Base-by-base conservation (phyloP, 2,888 invertebrate genomes). In the Bhutanitis thaidina region DNA sequence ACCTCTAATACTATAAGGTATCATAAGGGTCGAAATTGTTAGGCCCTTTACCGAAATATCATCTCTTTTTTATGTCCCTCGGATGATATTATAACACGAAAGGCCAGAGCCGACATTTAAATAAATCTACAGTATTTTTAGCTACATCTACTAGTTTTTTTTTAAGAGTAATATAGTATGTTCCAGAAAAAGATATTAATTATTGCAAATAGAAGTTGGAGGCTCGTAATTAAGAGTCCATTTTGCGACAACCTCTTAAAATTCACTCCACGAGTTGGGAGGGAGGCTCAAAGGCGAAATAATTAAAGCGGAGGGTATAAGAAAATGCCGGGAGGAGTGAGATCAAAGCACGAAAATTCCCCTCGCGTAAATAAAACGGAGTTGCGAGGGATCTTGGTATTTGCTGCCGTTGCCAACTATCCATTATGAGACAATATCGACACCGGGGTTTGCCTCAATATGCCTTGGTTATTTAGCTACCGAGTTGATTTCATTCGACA, bases 241-340 rank as follows among this genome's bases (percentile, higher is more conserved):
- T 88, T 87, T 85, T 77, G 80, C 70, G 79, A 80, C 79, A 79
- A 75, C 71, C 82, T 85, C 81, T 88, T 86, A 81, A 87, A 87
- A 88, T 88, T 87, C 86, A 78, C 74, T 77, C 73, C 78, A 69
- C 80, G 79, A 71, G 68, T 69, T 57, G 61, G 36, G 62, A 65
- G 77, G 74, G 78, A 70, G 71, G 75, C 78, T 82, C 80, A 81
- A 81, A 85, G 80, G 83, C 77, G 76, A 85, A 86, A 88, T 88
- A 87, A 88, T 88, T 88, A 88, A 83, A 81, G 79, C 73, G 68
- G 73, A 74, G 78, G 78, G 75, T 71, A 76, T 77, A 84, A 86
- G 83, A 85, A 84, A 84, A 83, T 79, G 77, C 71, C 71, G 74
- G 72, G 71, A 69, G 74, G 67, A 67, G 71, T 57, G 67, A 79